phyloP scores from a whole-genome alignment of 1,140 invertebrate genomes.

The Gonioctena quinquepunctata region DNA sequence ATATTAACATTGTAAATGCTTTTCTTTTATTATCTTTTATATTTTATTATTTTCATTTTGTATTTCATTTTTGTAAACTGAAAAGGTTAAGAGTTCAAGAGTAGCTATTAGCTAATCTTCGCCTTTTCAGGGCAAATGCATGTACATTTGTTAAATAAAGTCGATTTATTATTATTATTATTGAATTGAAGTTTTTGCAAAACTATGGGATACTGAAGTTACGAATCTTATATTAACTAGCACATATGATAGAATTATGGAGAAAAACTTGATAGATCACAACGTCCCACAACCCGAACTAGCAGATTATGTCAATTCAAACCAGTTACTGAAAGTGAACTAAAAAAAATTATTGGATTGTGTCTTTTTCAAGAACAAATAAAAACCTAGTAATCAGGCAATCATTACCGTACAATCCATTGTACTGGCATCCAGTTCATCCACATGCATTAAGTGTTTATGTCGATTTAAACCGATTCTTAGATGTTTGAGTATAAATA shows the following conservation, averaged over 20 bases:
- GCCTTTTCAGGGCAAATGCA: too few relatives aligned
- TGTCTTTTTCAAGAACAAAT: not conserved
- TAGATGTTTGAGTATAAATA: not conserved
- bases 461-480: not conserved
- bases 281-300: not conserved
- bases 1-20: too few relatives aligned
- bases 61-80: too few relatives aligned
- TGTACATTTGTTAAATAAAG: too few relatives aligned
- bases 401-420: not conserved
- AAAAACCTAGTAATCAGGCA: not conserved
- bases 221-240: not conserved
- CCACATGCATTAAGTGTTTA: not conserved
- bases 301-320: not conserved
- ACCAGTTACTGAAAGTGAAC: not conserved
- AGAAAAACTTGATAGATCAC: not conserved
- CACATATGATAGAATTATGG: not conserved
- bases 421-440: slow-evolving; percentile 1
- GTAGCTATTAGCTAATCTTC: too few relatives aligned
- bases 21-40: too few relatives aligned
- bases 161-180: too few relatives aligned
- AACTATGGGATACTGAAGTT: not conserved
- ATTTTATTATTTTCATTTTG: too few relatives aligned
- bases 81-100: too few relatives aligned
- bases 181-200: slow-evolving; percentile 6
- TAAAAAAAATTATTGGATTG: not conserved